Base-by-base conservation (phyloP, 2,888 invertebrate genomes). In the Trachelus troglodyta region DNA sequence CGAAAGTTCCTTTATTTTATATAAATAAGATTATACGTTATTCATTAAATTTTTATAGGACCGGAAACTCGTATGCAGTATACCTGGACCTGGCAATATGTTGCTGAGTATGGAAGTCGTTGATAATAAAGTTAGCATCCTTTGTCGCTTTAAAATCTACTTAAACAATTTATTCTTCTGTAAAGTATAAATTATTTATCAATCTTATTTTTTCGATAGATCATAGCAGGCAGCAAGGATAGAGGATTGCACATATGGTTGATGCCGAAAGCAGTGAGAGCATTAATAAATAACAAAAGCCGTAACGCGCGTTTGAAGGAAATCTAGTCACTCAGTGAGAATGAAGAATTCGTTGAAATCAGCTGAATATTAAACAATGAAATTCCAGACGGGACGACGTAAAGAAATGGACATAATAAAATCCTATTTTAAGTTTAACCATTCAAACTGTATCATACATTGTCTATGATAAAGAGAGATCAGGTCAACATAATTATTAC, bases 61-160 rank as follows among this genome's bases (percentile, higher is more conserved):
- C 78, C 81, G 93, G 15, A 89, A 88, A 76, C 94, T 94, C 83
- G 87, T 95, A 78, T 94, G 94, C 56, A 94, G 94, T 82, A 93
- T 96, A 84, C 92, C 94, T 30, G 96, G 96, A 74, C 95, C 96
- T 34, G 94, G 95, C 69, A 95, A 95, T 83, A 94, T 96, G 93
- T 92, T 96, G 85, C 92, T 96, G 34, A 95, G 95, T 3, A 93
- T 96, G 87, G 95, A 95, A 85, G 92, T 96, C 76, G 91, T 94
- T 15, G 93, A 94, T 81, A 93, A 94, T 90, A 94, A 94, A 93
- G 95, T 95, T 87, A 85, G 88, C 85, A 81, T 81, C 56, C n/a
- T 35, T 68, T 75, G 12, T 77, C 12, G 68, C 75, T 40, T 68
- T 69, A 71, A 34, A 74, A n/a, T 77, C 6, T 34, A 73, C 15